Evolutionary conservation across 2,113 vertebrate genomes (phyloP), one percentile per base, ranked within the genome.

Genomic region (Boulengeromyrus knoepffleri): DNA sequence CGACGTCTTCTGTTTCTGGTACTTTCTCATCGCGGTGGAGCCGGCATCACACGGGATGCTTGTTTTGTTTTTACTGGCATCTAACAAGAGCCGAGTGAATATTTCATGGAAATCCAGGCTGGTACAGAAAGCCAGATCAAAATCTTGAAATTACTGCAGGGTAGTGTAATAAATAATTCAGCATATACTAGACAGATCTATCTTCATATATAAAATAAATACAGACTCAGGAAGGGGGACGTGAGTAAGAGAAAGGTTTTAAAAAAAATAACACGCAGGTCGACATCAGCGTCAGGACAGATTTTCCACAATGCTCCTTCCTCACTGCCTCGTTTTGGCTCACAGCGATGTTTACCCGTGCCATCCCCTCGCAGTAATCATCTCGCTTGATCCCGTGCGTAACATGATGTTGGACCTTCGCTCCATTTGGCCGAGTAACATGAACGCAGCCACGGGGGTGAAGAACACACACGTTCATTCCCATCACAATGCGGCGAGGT

Each of bases 371-470:
- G 91, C 93, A 93, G 95, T 95, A 96, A 97, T 97, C 97, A 96
- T 95, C 95, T 95, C 94, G 62, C 94, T 94, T 95, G 91, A 94
- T 94, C 95, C 95, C 95, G 95, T 95, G 94, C 95, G 95, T 94
- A 96, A 95, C 94, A 94, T 93, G 95, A 95, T 96, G 96, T 94
- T 96, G 95, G 93, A 93, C 93, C 93, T 93, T 93, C 87, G 92
- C 96, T 97, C 97, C 97, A 96, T 97, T 97, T 96, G 95, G 46
- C 96, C 95, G 96, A 97, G 95, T 96, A 96, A 95, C 94, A 95
- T 93, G 95, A 95, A 96, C 96, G 94, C 96, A 97, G 97, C 96
- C 95, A 96, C 95, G 96, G 96, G 45, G 1, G 21, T 9, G 45
- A 24, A 42, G 42, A 97, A 96, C 95, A 96, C 96, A 96, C 96